Base-by-base conservation (phyloP, 2,888 invertebrate species). In the Lymantria monacha region DNA sequence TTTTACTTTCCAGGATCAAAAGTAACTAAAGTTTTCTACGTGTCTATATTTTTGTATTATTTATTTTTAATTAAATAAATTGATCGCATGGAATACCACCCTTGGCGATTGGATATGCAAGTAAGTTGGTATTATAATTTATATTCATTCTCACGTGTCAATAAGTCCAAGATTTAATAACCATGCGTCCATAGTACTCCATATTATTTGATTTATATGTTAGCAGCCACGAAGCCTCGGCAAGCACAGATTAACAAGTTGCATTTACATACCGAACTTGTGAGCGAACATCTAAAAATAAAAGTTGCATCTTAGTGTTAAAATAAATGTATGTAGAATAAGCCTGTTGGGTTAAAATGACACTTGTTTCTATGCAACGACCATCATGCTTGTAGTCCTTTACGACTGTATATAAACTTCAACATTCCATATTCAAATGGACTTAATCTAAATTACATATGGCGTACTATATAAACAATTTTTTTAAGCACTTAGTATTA, bases 211-310 rank as follows among this genome's bases (percentile, higher is more conserved):
- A 63, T 69, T 64, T 66, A 59, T 58, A 68, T 66, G 52, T 69
- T 64, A 70, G 49, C 60, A 58, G 53, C 55, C 55, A 47, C 48
- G 53, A 52, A 51, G 53, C 42, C 59, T 51, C 54, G 44, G 47
- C 65, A 60, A 61, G 64, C 62, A 61, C 72, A 70, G 61, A 72
- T 74, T 80, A 81, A 81, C 82, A 79, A 83, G 79, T 71, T 67
- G 53, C 74, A 84, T 84, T 85, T 81, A 82, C 85, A 84, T 84
- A 83, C 75, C 74, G 66, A 74, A 79, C 76, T 76, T 64, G 72
- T 74, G 74, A 75, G 74, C 62, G 66, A 71, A 71, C 72, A 71
- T 76, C 83, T 85, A 84, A 84, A 86, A 85, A 85, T 85, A 86
- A 83, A 81, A 80, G 73, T 76, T 76, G 81, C 75, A 76, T 56